These are phyloP conservation scores for Drosophila affinis DNA, from an alignment of 2,888 invertebrate genomes.

Conservation along the genomic window DNA sequence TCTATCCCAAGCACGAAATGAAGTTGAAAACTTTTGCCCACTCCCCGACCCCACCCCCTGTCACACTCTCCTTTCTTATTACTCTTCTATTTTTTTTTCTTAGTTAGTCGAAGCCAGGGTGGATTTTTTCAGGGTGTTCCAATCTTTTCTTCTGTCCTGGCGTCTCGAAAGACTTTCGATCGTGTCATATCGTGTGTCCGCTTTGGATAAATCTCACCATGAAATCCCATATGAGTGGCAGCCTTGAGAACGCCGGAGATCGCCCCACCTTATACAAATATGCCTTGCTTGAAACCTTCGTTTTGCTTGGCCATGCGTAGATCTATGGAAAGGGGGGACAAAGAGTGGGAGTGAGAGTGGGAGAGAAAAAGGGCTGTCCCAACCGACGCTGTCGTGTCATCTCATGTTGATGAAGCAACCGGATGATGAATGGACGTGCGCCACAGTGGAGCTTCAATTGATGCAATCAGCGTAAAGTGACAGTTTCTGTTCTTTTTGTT, in stretches of 20 bases:
- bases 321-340: slow-evolving; percentile 5
- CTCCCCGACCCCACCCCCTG: not conserved
- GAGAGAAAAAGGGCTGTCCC: slow-evolving; percentile 47
- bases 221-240: no score
- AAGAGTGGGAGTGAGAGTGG: not conserved
- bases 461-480: slow-evolving; percentile 80
- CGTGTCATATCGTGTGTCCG: no score
- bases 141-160: no score
- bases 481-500: slow-evolving; percentile 57
- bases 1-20: slow-evolving; percentile 54
- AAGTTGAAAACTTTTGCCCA: slow-evolving; percentile 71
- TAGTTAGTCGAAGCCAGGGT: slow-evolving; percentile 34
- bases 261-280: not conserved
- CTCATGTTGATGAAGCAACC: slow-evolving; percentile 78
- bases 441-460: slow-evolving; percentile 79
- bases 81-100: slow-evolving; percentile 33
- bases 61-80: slow-evolving; percentile 27
- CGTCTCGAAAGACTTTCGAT: no score
- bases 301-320: slow-evolving; percentile 70
- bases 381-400: slow-evolving; percentile 74
- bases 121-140: not conserved
- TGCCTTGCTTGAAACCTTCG: slow-evolving; percentile 47
- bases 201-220: no score
- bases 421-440: slow-evolving; percentile 79
- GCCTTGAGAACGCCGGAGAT: not conserved